These are phyloP conservation scores for Rhamphomyia laevipes DNA, from an alignment of 2,888 invertebrate species.

Conservation along the genomic window DNA sequence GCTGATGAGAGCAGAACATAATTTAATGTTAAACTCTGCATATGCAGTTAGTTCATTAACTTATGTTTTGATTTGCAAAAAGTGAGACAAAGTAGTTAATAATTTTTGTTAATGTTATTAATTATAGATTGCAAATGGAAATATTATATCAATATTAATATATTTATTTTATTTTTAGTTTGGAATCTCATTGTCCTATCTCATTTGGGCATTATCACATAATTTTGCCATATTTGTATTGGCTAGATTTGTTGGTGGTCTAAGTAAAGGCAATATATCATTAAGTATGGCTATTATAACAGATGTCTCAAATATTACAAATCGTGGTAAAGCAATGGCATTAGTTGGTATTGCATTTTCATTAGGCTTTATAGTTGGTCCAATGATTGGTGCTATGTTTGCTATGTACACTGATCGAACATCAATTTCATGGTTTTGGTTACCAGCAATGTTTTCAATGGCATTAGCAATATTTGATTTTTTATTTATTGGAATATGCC, in stretches of 20 bases:
- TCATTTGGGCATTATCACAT: constrained; percentile 77
- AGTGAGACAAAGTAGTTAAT: not conserved
- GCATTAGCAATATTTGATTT: constrained; percentile 66
- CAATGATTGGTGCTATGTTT: constrained; percentile 85
- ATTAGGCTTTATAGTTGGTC: constrained; percentile 92
- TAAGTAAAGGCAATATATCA: constrained; percentile 94
- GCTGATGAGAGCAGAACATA: not conserved
- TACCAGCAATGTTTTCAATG: constrained; percentile 69
- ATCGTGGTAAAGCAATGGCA: constrained; percentile 95
- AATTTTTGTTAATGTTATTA: no score
- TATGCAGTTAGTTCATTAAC: not conserved
- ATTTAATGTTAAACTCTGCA: not conserved
- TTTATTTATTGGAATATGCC: constrained; percentile 53
- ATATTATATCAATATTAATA: not conserved
- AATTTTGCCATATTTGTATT: constrained; percentile 85
- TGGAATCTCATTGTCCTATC: constrained; percentile 76
- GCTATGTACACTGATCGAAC: constrained; percentile 53
- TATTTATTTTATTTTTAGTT: constrained; percentile 41
- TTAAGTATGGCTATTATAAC: constrained; percentile 90
- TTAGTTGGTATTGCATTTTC: constrained; percentile 95
- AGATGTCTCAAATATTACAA: constrained; percentile 73
- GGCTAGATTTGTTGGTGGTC: constrained; percentile 84
- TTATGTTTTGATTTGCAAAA: not conserved
- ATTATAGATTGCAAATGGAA: no score
- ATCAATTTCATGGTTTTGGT: constrained; percentile 61